Evolutionary conservation across 2,113 vertebrate genomes (phyloP), one percentile per base, ranked within the genome.

Genomic region (Prietella phreatophila): DNA sequence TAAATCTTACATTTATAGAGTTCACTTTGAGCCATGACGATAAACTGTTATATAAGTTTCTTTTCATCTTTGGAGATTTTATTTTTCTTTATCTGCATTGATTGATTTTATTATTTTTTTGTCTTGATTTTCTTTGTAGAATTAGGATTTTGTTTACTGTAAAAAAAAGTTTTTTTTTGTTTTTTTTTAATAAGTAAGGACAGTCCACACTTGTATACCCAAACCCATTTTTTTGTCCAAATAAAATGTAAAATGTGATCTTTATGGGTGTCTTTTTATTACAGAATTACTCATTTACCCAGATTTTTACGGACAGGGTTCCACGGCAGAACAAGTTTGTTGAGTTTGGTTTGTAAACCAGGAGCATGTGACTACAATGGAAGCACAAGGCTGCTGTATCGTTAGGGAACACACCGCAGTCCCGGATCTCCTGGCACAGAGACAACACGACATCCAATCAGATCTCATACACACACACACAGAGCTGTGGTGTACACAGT

Each of bases 11-110:
- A 86, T 92, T 90, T 93, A 91, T 82, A 67, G 89, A 91, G 88
- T 91, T 93, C 89, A 88, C 90, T 91, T 89, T 79, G 86, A 93
- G 88, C 92, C 87, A 91, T 86, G 90, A 92, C 87, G 86, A 86
- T 88, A 92, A 93, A 92, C 93, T 93, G 93, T 94, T 93, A 88
- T 73, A 89, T 73, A n/a, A 5, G 5, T 91, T 86, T 92, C 88
- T 90, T 87, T 91, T 79, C 90, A 87, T 88, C 80, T 89, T 93
- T 88, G 93, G 92, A 94, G 91, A 90, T 92, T 90, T 82, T 92
- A 94, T 95, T 95, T 94, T 93, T 91, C 89, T 90, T 89, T 92
- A 88, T 88, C 90, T 92, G 92, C 92, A 91, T 93, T 86, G 80
- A 81, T 84, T 90, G 85, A 91, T 90, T 91, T 56, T 60, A 90